Base-by-base conservation (phyloP, 2,888 invertebrate species). In the Therioaphis trifolii region DNA sequence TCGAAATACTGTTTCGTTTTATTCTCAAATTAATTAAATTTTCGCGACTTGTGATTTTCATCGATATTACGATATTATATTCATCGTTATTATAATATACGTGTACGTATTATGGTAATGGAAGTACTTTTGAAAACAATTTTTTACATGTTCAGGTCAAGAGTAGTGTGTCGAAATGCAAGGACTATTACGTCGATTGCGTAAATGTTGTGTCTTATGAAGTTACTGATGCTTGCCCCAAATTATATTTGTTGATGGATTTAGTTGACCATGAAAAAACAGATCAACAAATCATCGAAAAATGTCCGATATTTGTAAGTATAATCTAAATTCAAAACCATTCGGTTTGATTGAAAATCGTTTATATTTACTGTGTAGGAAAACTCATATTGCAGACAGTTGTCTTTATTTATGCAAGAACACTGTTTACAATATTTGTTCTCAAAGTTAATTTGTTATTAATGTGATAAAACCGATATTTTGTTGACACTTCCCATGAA, bases 171-270 rank as follows among this genome's bases (percentile, higher is more conserved):
- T 12, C 0, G 14, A 72, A 52, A 29, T 72, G 72, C 14, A n/a
- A 72, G 4, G 49, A 72, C 9, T 29, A 14, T 52, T 72, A 72
- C 0, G 27, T 72, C 12, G 72, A 72, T 52, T 72, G 72, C 12
- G 29, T 14, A 29, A 52, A 72, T 12, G 52, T 52, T 12, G n/a
- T 72, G n/a, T n/a, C 29, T n/a, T 72, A 52, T 18, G 27, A 72
- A 1, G 7, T 72, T 4, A 27, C 0, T 2, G 5, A 52, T 1
- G 0, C 4, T 2, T 72, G 72, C 18, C 1, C 52, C 12, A 72
- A 72, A 52, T 14, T 29, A 7, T 2, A 52, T 1, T 1, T n/a
- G 15, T 11, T 72, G 3, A 12, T 2, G 14, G 2, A 14, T 9
- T 49, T 9, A 11, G 12, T 14, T 11, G 15, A 5, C 9, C 3